Evolutionary conservation across 2,797 vertebrate species (phyloP).

Genomic region (Taeniopygia guttata): DNA sequence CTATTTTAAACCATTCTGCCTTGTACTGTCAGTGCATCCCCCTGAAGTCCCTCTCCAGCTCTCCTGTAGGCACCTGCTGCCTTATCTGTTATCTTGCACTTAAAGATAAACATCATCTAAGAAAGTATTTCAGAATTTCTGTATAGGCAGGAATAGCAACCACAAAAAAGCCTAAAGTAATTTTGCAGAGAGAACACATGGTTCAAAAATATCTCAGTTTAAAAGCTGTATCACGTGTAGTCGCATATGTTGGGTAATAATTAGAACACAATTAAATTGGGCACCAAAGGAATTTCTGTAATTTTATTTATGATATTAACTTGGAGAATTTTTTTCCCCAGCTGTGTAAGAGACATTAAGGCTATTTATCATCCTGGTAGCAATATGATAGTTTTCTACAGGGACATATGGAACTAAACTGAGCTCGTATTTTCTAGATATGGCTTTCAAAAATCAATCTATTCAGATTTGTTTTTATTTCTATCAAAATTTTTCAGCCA

Average conservation of each 20-base stretch:
- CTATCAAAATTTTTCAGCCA: not conserved
- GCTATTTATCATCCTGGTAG: not conserved
- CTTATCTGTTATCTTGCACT: not conserved
- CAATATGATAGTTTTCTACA: not conserved
- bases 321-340: not conserved
- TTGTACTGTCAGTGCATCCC: not conserved
- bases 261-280: constrained; percentile 17
- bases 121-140: not conserved
- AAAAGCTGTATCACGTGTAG: not conserved
- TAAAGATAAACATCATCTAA: not conserved
- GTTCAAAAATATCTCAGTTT: constrained; percentile 2
- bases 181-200: not conserved
- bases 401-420: not conserved
- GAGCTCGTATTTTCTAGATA: not conserved
- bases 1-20: not conserved
- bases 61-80: not conserved
- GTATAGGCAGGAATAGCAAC: not conserved
- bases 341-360: constrained; percentile 3
- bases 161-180: not conserved
- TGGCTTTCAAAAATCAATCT: not conserved
- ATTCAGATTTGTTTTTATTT: not conserved
- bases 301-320: constrained; percentile 35
- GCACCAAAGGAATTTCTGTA: not conserved
- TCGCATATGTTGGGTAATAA: not conserved
- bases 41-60: not conserved